Conservation (phyloP, 2,888 invertebrate genomes). For the Linnaemya vulpina region DNA sequence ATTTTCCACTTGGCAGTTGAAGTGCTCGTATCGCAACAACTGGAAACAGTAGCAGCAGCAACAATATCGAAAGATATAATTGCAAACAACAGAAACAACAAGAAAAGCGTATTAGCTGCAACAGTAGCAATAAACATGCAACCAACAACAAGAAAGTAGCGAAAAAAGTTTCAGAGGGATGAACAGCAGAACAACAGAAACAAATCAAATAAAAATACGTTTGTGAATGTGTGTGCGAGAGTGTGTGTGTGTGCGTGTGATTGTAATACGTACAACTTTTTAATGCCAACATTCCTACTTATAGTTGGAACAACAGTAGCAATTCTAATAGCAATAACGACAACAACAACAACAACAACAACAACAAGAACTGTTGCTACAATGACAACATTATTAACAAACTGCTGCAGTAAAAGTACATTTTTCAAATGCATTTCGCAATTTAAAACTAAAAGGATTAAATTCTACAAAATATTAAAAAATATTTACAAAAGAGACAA, state of each 20-base stretch:
- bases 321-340: neutral
- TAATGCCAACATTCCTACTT: conserved; percentile 59
- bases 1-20: conserved; percentile 69
- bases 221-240: neutral
- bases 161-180: neutral
- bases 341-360: conserved; percentile 25
- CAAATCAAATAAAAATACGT: neutral
- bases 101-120: conserved; percentile 46
- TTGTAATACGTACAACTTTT: conserved; percentile 40
- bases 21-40: conserved; percentile 55
- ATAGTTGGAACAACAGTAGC: conserved; percentile 19
- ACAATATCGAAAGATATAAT: conserved; percentile 36
- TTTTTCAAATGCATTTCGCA: conserved; percentile 40
- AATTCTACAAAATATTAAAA: neutral
- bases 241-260: neutral
- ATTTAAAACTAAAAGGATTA: conserved; percentile 24
- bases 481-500: neutral
- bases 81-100: conserved; percentile 26
- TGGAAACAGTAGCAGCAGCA: conserved; percentile 26
- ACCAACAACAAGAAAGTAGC: conserved; percentile 32
- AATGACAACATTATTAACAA: conserved; percentile 59
- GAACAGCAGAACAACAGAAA: conserved; percentile 6
- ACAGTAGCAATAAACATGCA: conserved; percentile 46
- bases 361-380: conserved; percentile 4
- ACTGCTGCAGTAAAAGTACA: conserved; percentile 25